These are phyloP conservation scores for Petrocephalus microphthalmus DNA, from an alignment of 2,113 vertebrate genomes.

Conservation along the genomic window DNA sequence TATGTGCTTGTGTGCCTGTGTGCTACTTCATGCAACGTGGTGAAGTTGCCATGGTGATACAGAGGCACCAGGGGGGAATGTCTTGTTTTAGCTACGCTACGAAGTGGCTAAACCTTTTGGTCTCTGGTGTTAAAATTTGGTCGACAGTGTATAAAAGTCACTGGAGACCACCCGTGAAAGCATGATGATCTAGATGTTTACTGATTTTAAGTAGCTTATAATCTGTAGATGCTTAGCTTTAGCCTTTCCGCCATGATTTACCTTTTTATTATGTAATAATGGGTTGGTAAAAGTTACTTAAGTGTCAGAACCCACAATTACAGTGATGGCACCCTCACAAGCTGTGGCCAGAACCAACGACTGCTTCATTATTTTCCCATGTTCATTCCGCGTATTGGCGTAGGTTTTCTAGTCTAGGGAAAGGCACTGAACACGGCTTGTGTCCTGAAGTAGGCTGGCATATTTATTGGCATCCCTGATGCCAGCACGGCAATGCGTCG, in stretches of 20 bases:
- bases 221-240: background rate
- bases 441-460: background rate
- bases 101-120: background rate
- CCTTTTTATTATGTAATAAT: background rate
- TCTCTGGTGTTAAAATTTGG: background rate
- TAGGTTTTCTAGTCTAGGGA: background rate
- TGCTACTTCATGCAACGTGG: background rate
- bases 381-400: background rate
- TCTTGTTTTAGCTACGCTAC: background rate
- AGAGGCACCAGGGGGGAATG: background rate
- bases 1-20: background rate
- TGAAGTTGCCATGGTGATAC: constrained; percentile 17
- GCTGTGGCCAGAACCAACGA: background rate
- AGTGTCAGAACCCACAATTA: background rate
- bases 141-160: background rate
- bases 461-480: background rate
- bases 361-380: background rate
- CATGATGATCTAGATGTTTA: background rate
- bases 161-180: background rate
- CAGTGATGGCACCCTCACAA: background rate
- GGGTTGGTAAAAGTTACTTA: background rate
- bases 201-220: background rate
- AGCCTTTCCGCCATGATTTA: background rate
- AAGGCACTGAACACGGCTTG: background rate
- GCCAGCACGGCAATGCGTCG: background rate